Evolutionary conservation across 2,797 vertebrate species (phyloP).

Genomic region (Anguilla obscura): DNA sequence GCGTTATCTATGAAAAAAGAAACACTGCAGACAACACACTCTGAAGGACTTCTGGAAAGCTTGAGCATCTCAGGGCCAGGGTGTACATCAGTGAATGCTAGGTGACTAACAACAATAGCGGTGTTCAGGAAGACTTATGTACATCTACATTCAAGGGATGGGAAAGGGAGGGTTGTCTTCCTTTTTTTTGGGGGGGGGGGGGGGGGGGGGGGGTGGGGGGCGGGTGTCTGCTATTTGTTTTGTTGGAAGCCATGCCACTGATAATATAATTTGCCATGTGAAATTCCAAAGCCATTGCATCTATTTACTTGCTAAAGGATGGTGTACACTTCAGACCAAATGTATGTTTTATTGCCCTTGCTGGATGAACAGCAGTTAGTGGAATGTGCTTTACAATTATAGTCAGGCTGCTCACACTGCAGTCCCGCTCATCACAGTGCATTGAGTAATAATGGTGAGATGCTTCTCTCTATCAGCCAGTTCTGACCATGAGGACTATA

Average conservation of each 20-base stretch:
- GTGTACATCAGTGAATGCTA: neutral
- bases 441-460: neutral
- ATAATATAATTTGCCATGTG: neutral
- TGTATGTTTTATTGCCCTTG: neutral
- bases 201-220: too few species aligned
- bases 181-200: neutral
- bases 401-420: too few species aligned
- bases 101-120: neutral
- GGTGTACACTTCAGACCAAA: neutral
- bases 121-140: neutral
- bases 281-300: conserved; percentile 3
- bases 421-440: conserved; percentile 22
- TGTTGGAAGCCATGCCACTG: neutral
- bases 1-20: neutral
- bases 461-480: neutral
- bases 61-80: neutral
- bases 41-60: neutral
- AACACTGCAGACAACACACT: neutral
- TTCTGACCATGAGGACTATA: neutral
- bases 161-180: neutral
- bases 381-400: neutral
- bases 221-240: neutral
- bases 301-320: neutral
- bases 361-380: neutral
- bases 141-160: neutral